Base-by-base conservation (phyloP, 1,140 invertebrate genomes). In the Camponotus vicinus region DNA sequence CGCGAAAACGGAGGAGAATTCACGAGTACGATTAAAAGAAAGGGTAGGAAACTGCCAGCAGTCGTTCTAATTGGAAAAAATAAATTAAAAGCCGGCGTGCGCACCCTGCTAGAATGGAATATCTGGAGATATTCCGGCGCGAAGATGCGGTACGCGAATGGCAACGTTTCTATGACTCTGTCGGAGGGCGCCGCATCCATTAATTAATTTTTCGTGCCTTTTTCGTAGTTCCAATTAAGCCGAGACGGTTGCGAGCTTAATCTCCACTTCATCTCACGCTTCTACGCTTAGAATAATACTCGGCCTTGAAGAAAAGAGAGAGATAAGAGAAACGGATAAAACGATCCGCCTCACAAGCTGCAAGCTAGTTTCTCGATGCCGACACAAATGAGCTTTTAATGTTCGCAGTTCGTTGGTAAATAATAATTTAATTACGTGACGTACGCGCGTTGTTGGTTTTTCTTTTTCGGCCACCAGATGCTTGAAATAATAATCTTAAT, bases 221-320 rank as follows among this genome's bases (percentile, higher is more conserved):
- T 88, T 86, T 73, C 87, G 55, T 75, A 49, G 32, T 40, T 67
- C 45, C 69, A 86, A 89, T 89, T 89, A 89, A 89, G 69, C 67
- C 55, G 27, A 64, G 82, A 63, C 79, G 59, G 55, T 49, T n/a
- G 27, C 42, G 42, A 37, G 87, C 67, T 89, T 85, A 88, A 86
- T 88, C 88, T 85, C 63, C 71, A 67, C 66, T 71, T 71, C 59
- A 70, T 86, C 59, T 79, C 45, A 78, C 63, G 88, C 61, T 86
- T 77, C 55, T 27, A 21, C 37, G 40, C 42, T 73, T 66, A 37
- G 73, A 71, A 71, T 87, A 85, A 77, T 66, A 11, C 57, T 42
- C 55, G 79, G 40, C n/a, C 52, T 34, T 34, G 66, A 76, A 69
- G 71, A 45, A 75, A 80, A 70, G 32, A 37, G 13, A 15, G 61